phyloP scores from a whole-genome alignment of 2,797 vertebrate species.

The Spondyliosoma cantharus region DNA sequence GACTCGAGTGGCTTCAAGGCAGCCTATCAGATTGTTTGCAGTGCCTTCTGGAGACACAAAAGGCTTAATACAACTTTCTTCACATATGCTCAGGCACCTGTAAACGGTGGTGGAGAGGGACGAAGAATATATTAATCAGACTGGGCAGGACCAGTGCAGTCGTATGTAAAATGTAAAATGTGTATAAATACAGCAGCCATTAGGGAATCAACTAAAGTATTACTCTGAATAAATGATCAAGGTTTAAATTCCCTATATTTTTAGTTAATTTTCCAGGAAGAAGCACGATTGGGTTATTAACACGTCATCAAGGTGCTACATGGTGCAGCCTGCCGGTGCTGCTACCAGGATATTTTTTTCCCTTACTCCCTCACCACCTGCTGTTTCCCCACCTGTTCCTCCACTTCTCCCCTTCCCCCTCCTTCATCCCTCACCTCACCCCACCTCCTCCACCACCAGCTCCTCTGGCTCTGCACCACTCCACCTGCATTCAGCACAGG shows the following conservation, averaged over 20 bases:
- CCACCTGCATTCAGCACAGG: conserved; percentile 73
- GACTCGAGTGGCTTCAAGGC: too few species aligned
- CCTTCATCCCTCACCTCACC: conserved; percentile 30
- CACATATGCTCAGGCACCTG: too few species aligned
- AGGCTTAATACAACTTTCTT: too few species aligned
- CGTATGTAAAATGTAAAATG: too few species aligned
- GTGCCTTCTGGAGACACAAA: too few species aligned
- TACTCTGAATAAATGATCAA: conserved; percentile 11
- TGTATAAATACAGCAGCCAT: conserved; percentile 9
- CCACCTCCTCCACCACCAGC: conserved; percentile 24
- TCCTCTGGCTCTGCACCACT: conserved; percentile 63
- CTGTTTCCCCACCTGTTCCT: conserved; percentile 83
- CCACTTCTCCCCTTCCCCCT: conserved; percentile 56
- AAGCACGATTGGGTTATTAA: conserved; percentile 50
- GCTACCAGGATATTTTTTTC: conserved; percentile 39
- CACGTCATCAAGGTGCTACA: conserved; percentile 57
- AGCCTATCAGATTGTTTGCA: too few species aligned
- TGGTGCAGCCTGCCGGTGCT: conserved; percentile 45
- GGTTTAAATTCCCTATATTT: conserved; percentile 26
- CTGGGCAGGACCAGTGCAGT: too few species aligned
- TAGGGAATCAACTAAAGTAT: conserved; percentile 18
- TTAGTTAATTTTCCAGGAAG: conserved; percentile 9
- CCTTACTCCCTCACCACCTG: conserved; percentile 67
- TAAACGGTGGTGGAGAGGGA: too few species aligned
- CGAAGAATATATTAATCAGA: too few species aligned